phyloP scores from a whole-genome alignment of 2,888 invertebrate species.

The Acleris emargana region DNA sequence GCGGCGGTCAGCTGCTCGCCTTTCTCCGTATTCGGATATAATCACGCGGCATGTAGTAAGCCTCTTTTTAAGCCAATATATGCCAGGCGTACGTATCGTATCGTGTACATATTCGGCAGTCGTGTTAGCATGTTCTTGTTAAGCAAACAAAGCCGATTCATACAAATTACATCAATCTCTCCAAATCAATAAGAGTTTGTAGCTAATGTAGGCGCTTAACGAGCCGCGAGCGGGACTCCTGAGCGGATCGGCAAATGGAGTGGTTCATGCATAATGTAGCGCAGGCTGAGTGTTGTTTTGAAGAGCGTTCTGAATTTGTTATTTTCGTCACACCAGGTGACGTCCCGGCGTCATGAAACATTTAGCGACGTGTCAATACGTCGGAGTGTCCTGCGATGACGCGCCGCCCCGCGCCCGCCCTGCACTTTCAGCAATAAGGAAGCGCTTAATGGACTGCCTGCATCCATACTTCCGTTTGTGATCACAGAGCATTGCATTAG shows the following conservation, averaged over 20 bases:
- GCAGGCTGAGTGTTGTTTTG: slow-evolving; percentile 81
- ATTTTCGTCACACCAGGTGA: slow-evolving; percentile 81
- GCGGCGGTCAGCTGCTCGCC: not conserved
- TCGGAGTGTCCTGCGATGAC: not conserved
- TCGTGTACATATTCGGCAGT: slow-evolving; percentile 13
- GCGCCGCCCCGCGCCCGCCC: slow-evolving; percentile 9
- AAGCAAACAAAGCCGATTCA: slow-evolving; percentile 45
- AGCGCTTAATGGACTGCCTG: slow-evolving; percentile 22
- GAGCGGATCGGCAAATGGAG: slow-evolving; percentile 84
- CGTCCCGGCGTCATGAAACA: slow-evolving; percentile 76
- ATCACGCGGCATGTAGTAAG: not conserved
- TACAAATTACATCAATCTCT: slow-evolving; percentile 74
- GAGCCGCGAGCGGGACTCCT: slow-evolving; percentile 80
- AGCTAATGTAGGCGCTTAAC: slow-evolving; percentile 83
- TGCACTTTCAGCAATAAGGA: slow-evolving; percentile 16
- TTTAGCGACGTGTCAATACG: slow-evolving; percentile 72
- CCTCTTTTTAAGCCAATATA: not conserved
- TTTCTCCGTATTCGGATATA: not conserved
- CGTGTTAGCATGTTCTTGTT: slow-evolving; percentile 7
- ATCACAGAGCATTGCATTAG: slow-evolving; percentile 21
- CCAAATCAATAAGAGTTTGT: slow-evolving; percentile 81
- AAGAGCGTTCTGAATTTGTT: slow-evolving; percentile 82
- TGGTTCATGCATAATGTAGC: slow-evolving; percentile 83
- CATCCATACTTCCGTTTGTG: slow-evolving; percentile 29
- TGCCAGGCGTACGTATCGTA: not conserved